Percentiles rank a stretch among this genome's conserved stretches.
These are phyloP conservation scores for Drosophila subobscura DNA, from an alignment of 1,140 invertebrate genomes.

Conservation along the genomic window DNA sequence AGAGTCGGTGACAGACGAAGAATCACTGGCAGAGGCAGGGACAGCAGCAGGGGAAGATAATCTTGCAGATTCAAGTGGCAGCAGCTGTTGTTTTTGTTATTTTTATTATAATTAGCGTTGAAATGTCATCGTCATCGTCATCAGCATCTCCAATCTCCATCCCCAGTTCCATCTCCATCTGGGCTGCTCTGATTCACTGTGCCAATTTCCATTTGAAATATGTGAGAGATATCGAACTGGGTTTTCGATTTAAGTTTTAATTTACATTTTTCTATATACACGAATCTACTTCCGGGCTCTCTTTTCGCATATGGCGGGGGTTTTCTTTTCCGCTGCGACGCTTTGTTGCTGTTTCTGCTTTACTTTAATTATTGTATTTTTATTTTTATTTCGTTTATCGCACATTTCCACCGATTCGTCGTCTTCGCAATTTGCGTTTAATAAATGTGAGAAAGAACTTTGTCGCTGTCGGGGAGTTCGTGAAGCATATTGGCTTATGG, in stretches of 20 bases:
- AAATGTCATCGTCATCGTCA: slow-evolving; percentile 65
- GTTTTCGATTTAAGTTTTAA: slow-evolving; percentile 21
- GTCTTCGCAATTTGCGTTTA: slow-evolving; percentile 60
- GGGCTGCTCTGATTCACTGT: slow-evolving; percentile 36
- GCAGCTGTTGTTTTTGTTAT: slow-evolving; percentile 74
- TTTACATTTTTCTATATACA: slow-evolving; percentile 8
- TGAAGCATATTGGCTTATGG: neutral
- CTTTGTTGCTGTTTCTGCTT: slow-evolving; percentile 24
- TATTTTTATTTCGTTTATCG: slow-evolving; percentile 50
- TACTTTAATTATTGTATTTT: slow-evolving; percentile 39
- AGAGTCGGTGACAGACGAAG: neutral
- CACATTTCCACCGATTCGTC: slow-evolving; percentile 35
- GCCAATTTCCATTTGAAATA: slow-evolving; percentile 28
- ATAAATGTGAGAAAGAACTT: slow-evolving; percentile 71
- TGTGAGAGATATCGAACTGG: slow-evolving; percentile 3
- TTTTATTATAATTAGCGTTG: slow-evolving; percentile 79
- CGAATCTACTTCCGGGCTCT: slow-evolving; percentile 42
- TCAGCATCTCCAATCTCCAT: slow-evolving; percentile 2
- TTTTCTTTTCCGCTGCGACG: slow-evolving; percentile 41
- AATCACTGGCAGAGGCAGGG: neutral
- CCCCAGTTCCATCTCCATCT: neutral
- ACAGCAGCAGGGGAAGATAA: slow-evolving; percentile 30
- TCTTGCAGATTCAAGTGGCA: slow-evolving; percentile 71
- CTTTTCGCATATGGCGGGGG: slow-evolving; percentile 15
- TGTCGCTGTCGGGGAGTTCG: neutral